phyloP scores from a whole-genome alignment of 2,888 invertebrate species.

The Sipunculus nudus region DNA sequence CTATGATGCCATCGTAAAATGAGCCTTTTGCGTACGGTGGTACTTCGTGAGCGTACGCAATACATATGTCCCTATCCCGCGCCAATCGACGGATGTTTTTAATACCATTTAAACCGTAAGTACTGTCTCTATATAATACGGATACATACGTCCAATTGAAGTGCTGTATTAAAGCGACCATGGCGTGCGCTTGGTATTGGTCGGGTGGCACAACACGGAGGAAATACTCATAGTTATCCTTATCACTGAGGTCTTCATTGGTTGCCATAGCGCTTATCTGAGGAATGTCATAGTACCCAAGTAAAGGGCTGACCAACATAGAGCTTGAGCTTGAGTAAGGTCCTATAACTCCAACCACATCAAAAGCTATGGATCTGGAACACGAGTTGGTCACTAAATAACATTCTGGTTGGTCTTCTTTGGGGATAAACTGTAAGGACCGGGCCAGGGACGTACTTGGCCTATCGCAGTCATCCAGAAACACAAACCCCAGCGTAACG shows the following conservation, averaged over 20 bases:
- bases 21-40: background rate
- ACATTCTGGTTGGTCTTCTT: too few species aligned
- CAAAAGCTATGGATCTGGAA: background rate
- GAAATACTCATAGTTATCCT: constrained; percentile 47
- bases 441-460: constrained; percentile 37
- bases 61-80: constrained; percentile 8
- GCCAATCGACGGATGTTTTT: constrained; percentile 23
- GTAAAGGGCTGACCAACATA: constrained; percentile 18
- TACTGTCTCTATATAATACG: constrained; percentile 77
- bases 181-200: constrained; percentile 44
- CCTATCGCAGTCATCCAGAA: constrained; percentile 45
- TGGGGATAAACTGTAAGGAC: constrained; percentile 36
- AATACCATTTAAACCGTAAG: constrained; percentile 47
- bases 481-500: constrained; percentile 42
- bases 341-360: constrained; percentile 26
- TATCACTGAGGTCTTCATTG: constrained; percentile 52
- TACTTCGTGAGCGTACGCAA: constrained; percentile 7
- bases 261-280: constrained; percentile 66
- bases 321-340: constrained; percentile 15
- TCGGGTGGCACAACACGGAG: constrained; percentile 53
- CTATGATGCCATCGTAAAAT: constrained; percentile 1
- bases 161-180: constrained; percentile 42
- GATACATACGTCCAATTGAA: constrained; percentile 81
- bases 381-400: too few species aligned
- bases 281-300: constrained; percentile 68